These are phyloP conservation scores for Gisinianus flammeolus DNA, from an alignment of 2,888 invertebrate species.

Conservation along the genomic window DNA sequence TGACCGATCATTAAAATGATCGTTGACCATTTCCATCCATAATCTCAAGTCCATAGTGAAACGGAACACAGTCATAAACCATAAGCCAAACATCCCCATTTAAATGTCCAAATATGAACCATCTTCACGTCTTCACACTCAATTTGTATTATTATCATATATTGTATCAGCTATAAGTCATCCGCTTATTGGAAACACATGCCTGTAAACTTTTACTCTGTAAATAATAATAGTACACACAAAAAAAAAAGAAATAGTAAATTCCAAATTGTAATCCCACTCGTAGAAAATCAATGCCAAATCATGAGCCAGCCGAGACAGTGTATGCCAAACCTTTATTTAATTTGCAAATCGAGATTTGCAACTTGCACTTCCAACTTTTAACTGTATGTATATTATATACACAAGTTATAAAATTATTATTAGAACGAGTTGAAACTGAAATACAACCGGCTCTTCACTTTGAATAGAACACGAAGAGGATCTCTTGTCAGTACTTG, in stretches of 20 bases:
- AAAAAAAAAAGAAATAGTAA: too few species aligned
- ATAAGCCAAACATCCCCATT: neutral
- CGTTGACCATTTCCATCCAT: neutral
- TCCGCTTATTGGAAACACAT: neutral
- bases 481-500: neutral
- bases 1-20: neutral
- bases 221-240: neutral
- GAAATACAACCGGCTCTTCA: neutral
- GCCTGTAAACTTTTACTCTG: neutral
- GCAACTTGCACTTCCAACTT: neutral
- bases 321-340: neutral
- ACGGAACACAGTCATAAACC: neutral
- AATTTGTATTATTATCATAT: neutral
- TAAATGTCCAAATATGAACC: neutral
- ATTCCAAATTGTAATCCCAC: neutral
- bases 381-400: neutral
- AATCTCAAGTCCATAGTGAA: neutral
- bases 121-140: neutral
- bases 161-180: too few species aligned
- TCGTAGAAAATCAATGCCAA: neutral
- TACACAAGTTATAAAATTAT: neutral
- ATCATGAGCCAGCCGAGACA: too few species aligned
- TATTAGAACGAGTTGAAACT: neutral
- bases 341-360: neutral
- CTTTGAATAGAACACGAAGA: neutral